Conservation (phyloP, 2,888 invertebrate species). For the Euproctis similis region DNA sequence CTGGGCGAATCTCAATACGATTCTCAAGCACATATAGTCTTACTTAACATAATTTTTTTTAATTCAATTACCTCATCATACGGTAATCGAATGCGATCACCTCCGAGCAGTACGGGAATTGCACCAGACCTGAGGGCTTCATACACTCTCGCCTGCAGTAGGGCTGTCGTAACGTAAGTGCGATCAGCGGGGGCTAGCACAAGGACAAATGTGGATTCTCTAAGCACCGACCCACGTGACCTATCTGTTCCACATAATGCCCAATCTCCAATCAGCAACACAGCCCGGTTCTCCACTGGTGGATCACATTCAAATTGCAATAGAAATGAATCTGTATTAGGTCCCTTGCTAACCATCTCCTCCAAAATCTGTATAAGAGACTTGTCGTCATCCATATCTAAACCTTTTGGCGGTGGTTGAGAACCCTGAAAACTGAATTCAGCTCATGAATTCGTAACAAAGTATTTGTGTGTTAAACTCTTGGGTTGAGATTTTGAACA, state of each 20-base stretch:
- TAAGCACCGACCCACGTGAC: conserved; percentile 81
- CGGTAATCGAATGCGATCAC: conserved; percentile 84
- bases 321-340: conserved; percentile 82
- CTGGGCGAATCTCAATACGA: too few species aligned
- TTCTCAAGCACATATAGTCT: too few species aligned
- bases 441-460: conserved; percentile 47
- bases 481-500: too few species aligned
- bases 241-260: conserved; percentile 89
- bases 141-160: conserved; percentile 86
- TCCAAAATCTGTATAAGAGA: conserved; percentile 81
- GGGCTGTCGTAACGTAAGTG: conserved; percentile 81
- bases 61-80: conserved; percentile 78
- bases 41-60: too few species aligned
- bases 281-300: conserved; percentile 81
- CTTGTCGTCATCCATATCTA: conserved; percentile 69
- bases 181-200: conserved; percentile 86
- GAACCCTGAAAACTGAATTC: conserved; percentile 72
- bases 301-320: conserved; percentile 90
- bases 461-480: too few species aligned
- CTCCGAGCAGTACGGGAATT: conserved; percentile 91
- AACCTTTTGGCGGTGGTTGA: conserved; percentile 42
- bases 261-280: conserved; percentile 83
- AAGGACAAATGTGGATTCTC: conserved; percentile 90
- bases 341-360: conserved; percentile 77
- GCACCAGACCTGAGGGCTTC: conserved; percentile 93